Conservation (phyloP, 2,113 vertebrate genomes). For the Bufo bufo region DNA sequence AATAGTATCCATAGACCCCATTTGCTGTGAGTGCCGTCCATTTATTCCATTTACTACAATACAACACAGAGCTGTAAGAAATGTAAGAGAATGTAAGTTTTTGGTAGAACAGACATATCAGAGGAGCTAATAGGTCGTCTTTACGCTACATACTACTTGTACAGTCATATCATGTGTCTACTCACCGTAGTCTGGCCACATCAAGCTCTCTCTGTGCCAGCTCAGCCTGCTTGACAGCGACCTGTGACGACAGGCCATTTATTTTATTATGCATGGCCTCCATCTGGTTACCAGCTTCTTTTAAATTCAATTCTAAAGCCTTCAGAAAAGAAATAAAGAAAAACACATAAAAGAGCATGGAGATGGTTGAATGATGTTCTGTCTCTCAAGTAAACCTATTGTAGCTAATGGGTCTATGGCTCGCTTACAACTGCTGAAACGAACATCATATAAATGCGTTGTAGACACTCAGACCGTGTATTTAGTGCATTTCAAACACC, state of each 20-base stretch:
- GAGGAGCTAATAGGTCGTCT: too few species aligned
- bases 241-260: constrained; percentile 66
- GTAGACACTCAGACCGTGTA: background rate
- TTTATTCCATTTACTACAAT: too few species aligned
- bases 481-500: background rate
- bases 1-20: too few species aligned
- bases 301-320: constrained; percentile 75
- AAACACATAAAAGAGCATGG: background rate
- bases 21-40: too few species aligned
- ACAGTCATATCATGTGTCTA: background rate
- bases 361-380: background rate
- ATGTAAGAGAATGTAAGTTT: too few species aligned
- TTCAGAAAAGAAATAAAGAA: constrained; percentile 60
- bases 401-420: background rate
- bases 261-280: constrained; percentile 64
- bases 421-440: background rate
- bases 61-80: too few species aligned
- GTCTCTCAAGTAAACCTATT: background rate
- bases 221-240: constrained; percentile 72
- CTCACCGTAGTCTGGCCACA: constrained; percentile 68
- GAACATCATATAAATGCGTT: background rate
- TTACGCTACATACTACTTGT: background rate
- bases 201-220: constrained; percentile 69
- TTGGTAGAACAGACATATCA: too few species aligned
- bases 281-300: constrained; percentile 67